These are phyloP conservation scores for Euthynnus affinis DNA, from an alignment of 2,797 vertebrate species.

Conservation along the genomic window DNA sequence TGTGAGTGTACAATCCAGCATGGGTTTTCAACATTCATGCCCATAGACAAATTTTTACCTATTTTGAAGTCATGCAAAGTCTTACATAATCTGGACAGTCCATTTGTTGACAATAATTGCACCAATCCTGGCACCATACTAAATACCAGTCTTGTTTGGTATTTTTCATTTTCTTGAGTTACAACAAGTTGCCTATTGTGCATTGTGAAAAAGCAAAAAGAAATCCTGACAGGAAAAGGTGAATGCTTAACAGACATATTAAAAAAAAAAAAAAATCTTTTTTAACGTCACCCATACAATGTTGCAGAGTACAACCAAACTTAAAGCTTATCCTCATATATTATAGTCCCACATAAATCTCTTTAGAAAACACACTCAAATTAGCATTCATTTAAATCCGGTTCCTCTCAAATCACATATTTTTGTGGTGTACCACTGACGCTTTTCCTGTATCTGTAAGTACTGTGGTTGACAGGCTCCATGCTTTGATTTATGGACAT, in stretches of 20 bases:
- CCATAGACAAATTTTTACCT: background rate
- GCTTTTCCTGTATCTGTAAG: background rate
- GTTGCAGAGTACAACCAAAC: background rate
- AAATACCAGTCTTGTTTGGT: background rate
- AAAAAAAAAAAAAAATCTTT: background rate
- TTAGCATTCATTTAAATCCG: background rate
- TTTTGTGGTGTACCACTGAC: background rate
- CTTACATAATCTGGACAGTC: background rate
- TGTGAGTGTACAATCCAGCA: constrained; percentile 39
- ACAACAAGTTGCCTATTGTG: background rate
- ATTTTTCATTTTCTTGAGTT: background rate
- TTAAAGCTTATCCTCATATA: background rate
- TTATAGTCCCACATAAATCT: background rate
- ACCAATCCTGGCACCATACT: background rate
- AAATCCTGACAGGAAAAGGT: background rate
- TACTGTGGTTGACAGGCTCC: background rate
- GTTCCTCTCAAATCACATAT: background rate
- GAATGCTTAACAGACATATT: constrained; percentile 1
- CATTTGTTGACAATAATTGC: background rate
- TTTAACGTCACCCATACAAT: background rate
- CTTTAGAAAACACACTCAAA: background rate
- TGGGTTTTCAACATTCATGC: constrained; percentile 35
- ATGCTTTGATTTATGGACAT: background rate
- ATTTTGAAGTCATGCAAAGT: constrained; percentile 20
- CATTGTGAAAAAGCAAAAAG: background rate